Conservation (phyloP, 2,888 invertebrate genomes). For the Homarus gammarus region DNA sequence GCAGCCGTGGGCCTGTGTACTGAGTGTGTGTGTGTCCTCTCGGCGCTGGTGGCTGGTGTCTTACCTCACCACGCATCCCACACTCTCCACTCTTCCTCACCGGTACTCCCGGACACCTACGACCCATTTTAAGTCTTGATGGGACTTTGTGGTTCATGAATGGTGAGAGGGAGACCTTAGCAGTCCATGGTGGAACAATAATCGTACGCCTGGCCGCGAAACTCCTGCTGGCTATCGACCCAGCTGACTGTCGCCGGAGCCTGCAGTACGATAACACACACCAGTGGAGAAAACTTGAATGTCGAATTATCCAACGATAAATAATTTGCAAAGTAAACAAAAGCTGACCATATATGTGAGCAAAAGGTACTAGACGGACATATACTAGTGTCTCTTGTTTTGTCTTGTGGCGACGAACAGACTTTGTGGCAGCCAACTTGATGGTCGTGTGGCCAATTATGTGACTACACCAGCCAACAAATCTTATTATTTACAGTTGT, state of each 20-base stretch:
- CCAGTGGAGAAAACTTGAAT: conserved; percentile 25
- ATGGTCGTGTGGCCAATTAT: background rate
- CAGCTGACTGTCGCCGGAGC: conserved; percentile 23
- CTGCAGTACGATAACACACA: conserved; percentile 52
- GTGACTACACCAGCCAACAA: background rate
- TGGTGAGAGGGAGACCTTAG: conserved; percentile 53
- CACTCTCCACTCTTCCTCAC: background rate
- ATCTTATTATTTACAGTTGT: too few species aligned
- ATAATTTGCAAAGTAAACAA: too few species aligned
- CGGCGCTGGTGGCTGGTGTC: background rate
- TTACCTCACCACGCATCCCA: background rate
- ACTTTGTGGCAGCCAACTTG: background rate
- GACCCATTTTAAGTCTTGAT: background rate
- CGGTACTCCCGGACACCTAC: conserved; percentile 15
- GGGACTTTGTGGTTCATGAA: conserved; percentile 43
- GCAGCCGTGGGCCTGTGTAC: background rate
- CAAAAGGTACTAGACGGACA: too few species aligned
- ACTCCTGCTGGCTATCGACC: conserved; percentile 49
- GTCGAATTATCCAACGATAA: conserved; percentile 38
- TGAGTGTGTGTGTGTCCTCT: background rate
- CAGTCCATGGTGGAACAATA: conserved; percentile 25
- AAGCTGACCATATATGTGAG: too few species aligned
- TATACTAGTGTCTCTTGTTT: too few species aligned
- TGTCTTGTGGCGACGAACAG: too few species aligned
- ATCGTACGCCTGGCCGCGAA: conserved; percentile 53